Conservation (phyloP, 2,797 vertebrate genomes). For the Takifugu rubripes region DNA sequence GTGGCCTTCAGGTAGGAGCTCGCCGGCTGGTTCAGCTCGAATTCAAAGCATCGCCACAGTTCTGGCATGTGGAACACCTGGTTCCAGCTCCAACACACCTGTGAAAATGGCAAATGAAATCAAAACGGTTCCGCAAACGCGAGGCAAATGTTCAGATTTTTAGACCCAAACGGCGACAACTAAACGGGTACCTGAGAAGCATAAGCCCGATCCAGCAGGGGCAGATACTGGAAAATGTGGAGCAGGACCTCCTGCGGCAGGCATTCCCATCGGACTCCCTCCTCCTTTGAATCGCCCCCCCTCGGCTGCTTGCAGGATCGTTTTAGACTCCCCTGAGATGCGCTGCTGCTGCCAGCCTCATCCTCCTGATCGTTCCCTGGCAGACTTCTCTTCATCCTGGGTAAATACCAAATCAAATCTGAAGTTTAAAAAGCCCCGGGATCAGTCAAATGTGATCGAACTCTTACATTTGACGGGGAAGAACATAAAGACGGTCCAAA, state of each 20-base stretch:
- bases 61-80: slow-evolving; percentile 96
- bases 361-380: slow-evolving; percentile 55
- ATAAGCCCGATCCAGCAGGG: slow-evolving; percentile 88
- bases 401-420: slow-evolving; percentile 13
- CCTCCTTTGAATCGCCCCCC: slow-evolving; percentile 38
- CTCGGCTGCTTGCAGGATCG: slow-evolving; percentile 46
- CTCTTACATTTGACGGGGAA: no score
- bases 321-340: slow-evolving; percentile 49
- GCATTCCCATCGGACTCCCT: slow-evolving; percentile 43
- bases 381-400: slow-evolving; percentile 65
- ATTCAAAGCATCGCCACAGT: slow-evolving; percentile 96
- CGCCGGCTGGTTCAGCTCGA: slow-evolving; percentile 92
- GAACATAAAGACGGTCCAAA: no score
- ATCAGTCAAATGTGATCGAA: no score
- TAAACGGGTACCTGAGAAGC: slow-evolving; percentile 73
- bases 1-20: slow-evolving; percentile 94
- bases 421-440: not conserved
- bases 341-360: slow-evolving; percentile 56
- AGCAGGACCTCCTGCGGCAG: slow-evolving; percentile 90
- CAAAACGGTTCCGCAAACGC: not conserved
- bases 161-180: not conserved
- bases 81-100: slow-evolving; percentile 92
- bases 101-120: slow-evolving; percentile 6
- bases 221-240: slow-evolving; percentile 90
- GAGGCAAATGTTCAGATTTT: not conserved